phyloP scores from a whole-genome alignment of 2,888 invertebrate species.

The Molorchus minor region DNA sequence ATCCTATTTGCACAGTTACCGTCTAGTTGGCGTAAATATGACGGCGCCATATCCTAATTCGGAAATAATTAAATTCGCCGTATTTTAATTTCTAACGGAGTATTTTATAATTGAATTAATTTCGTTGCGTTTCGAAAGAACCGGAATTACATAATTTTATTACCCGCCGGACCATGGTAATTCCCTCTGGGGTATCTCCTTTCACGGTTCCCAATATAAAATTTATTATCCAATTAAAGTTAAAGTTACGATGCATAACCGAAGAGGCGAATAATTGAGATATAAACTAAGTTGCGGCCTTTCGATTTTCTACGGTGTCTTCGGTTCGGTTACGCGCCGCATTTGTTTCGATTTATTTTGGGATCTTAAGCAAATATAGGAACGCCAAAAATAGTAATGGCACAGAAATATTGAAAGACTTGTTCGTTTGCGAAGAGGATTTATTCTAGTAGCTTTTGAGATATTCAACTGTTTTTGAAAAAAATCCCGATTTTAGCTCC shows the following conservation, averaged over 20 bases:
- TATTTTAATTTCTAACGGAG: not conserved
- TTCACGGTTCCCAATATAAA: constrained; percentile 7
- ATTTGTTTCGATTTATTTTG: too few relatives aligned
- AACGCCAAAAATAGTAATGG: too few relatives aligned
- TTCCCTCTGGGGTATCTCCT: constrained; percentile 2
- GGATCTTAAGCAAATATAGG: too few relatives aligned
- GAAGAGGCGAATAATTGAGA: constrained; percentile 1
- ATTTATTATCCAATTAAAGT: constrained; percentile 21
- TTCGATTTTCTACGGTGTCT: too few relatives aligned
- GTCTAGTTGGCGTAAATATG: not conserved
- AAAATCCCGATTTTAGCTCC: too few relatives aligned
- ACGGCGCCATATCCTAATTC: not conserved
- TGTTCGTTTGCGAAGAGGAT: too few relatives aligned
- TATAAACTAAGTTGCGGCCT: too few relatives aligned
- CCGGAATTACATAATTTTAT: constrained; percentile 8
- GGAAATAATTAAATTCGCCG: constrained; percentile 9
- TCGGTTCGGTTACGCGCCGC: too few relatives aligned
- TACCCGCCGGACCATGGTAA: not conserved
- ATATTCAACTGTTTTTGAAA: too few relatives aligned
- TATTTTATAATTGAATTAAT: constrained; percentile 14
- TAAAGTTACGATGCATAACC: constrained; percentile 1
- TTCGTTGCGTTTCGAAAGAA: not conserved
- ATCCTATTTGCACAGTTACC: too few relatives aligned
- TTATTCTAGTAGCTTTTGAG: too few relatives aligned
- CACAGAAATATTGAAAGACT: too few relatives aligned